Percentiles rank a stretch among this genome's conserved stretches.
Evolutionary conservation across 2,113 vertebrate genomes (phyloP).

Genomic region (Syngnathus floridae): DNA sequence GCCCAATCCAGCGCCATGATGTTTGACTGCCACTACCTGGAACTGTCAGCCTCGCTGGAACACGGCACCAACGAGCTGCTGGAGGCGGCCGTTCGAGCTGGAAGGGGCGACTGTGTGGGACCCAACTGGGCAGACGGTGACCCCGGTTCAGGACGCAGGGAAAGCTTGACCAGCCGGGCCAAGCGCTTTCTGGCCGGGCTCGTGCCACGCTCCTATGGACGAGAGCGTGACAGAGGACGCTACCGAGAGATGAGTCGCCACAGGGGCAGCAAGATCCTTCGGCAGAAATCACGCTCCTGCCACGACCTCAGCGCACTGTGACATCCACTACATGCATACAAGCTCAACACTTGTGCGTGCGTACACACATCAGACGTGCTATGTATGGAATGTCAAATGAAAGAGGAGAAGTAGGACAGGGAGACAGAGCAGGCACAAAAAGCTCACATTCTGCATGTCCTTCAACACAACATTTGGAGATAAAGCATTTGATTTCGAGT

Average conservation of each 20-base stretch:
- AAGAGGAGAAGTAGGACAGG: not conserved
- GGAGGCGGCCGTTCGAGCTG: constrained; percentile 78
- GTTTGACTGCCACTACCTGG: constrained; percentile 81
- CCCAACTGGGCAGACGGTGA: constrained; percentile 66
- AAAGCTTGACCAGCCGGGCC: constrained; percentile 83
- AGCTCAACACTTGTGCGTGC: constrained; percentile 2
- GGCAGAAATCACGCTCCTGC: constrained; percentile 87
- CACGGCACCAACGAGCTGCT: constrained; percentile 83
- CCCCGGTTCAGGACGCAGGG: constrained; percentile 62
- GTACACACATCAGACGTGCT: constrained; percentile 8
- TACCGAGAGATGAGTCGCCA: constrained; percentile 71
- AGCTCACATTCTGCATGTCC: not conserved
- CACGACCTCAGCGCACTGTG: constrained; percentile 83
- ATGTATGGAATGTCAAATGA: not conserved
- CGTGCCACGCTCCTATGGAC: constrained; percentile 74
- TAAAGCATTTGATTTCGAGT: not conserved
- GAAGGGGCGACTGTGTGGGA: constrained; percentile 73
- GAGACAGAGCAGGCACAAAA: not conserved
- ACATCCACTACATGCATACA: constrained; percentile 17
- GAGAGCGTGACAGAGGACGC: constrained; percentile 66
- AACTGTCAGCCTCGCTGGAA: constrained; percentile 83
- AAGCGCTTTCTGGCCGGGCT: constrained; percentile 83
- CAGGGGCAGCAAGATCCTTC: constrained; percentile 77
- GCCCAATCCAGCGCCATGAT: constrained; percentile 79
- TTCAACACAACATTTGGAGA: not conserved